Base-by-base conservation (phyloP, 2,113 vertebrate genomes). In the Nematolebias whitei region DNA sequence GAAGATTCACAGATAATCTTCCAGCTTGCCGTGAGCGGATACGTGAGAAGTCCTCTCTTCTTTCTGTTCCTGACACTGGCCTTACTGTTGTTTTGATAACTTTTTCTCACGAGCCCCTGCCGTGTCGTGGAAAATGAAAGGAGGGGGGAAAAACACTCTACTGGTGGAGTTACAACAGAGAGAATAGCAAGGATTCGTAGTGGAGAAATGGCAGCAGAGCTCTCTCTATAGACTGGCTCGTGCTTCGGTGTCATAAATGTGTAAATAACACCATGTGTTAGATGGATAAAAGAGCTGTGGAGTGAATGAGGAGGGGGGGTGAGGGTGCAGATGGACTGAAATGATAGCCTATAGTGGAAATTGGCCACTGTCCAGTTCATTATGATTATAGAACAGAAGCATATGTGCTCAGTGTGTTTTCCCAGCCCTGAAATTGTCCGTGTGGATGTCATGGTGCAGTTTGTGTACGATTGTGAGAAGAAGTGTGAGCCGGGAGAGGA, bases 251-350 rank as follows among this genome's bases (percentile, higher is more conserved):
- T 88, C 89, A 90, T 88, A 88, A 90, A 90, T 89, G 86, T 90
- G 89, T 90, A 89, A 90, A 88, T 88, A 90, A 82, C 68, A 20
- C 85, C 89, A 90, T 88, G 89, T 88, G 89, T 88, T 78, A 41
- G 65, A 77, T 53, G 71, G 67, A 72, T 69, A 78, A 79, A 60
- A 82, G 73, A 57, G 80, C 60, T 10, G 5, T 16, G 24, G 61
- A 71, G 43, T 39, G 71, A 80, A 55, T 1, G 23, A 63, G 71
- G 66, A 59, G 63, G 19, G 41, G 63, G 43, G 62, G 62, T 48
- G 64, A 23, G 61, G 68, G 41, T 76, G 59, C 87, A 90, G 87
- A 90, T 90, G 87, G 89, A 90, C 82, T 24, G 53, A 68, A 83
- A 88, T 82, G 67, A 82, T 78, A 76, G 86, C 83, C 80, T 85